Percentiles rank a stretch among this genome's conserved stretches.
phyloP scores from a whole-genome alignment of 2,888 invertebrate genomes.

The Bombylius major region DNA sequence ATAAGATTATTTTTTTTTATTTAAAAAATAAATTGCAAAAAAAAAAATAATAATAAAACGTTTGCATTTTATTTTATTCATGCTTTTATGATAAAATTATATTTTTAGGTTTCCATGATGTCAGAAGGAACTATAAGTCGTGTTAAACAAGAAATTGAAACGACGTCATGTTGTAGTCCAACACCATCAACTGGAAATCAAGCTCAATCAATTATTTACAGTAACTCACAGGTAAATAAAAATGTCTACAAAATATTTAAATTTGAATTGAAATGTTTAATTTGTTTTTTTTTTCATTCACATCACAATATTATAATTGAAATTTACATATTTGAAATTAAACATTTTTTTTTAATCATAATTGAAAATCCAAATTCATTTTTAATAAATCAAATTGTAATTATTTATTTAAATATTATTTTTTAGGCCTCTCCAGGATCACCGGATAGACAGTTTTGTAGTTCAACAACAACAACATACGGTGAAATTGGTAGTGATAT shows the following conservation, averaged over 20 bases:
- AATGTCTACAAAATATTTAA: neutral
- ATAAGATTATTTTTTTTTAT: no score
- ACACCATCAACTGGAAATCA: slow-evolving; percentile 16
- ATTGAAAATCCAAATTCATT: no score
- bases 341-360: neutral
- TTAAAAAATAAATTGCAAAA: no score
- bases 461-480: slow-evolving; percentile 68
- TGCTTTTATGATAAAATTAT: no score
- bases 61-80: no score
- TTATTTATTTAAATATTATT: no score
- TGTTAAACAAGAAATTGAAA: slow-evolving; percentile 18
- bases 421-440: slow-evolving; percentile 42
- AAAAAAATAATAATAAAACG: no score
- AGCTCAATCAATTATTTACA: slow-evolving; percentile 13
- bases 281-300: no score
- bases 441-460: slow-evolving; percentile 81
- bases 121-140: slow-evolving; percentile 14
- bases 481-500: slow-evolving; percentile 38
- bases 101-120: slow-evolving; percentile 15
- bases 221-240: slow-evolving; percentile 10
- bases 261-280: no score
- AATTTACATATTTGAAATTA: neutral
- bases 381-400: no score
- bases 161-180: slow-evolving; percentile 19
- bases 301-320: no score